A percentile compares a stretch with the other conserved stretches of the same genome.
Conservation (phyloP, 2,797 vertebrate species). For the Enteromius mattozi region DNA sequence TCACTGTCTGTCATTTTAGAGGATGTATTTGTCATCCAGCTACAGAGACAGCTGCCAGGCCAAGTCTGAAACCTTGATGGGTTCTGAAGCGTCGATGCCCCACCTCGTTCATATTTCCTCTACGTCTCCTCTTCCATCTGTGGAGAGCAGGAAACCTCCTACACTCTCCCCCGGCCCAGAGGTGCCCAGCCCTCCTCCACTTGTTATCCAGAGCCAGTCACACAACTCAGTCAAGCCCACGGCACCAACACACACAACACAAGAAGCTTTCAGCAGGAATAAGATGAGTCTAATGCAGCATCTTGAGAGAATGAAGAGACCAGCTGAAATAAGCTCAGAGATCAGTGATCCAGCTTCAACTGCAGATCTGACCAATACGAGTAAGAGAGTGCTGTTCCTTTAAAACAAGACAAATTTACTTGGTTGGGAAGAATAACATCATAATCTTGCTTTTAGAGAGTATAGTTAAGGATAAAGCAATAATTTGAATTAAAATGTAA, state of each 20-base stretch:
- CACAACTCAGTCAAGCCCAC: background rate
- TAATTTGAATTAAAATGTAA: background rate
- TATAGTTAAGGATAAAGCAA: background rate
- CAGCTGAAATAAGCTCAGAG: background rate
- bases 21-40: background rate
- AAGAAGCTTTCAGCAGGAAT: background rate
- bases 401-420: background rate
- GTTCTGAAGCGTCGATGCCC: slow-evolving; percentile 46
- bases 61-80: slow-evolving; percentile 4
- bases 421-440: background rate
- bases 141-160: slow-evolving; percentile 51
- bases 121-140: slow-evolving; percentile 43
- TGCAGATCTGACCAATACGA: background rate
- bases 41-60: slow-evolving; percentile 26
- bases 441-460: background rate
- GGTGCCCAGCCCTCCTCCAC: slow-evolving; percentile 48
- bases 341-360: background rate
- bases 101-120: slow-evolving; percentile 51
- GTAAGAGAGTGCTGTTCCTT: slow-evolving; percentile 5
- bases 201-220: slow-evolving; percentile 36
- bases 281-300: slow-evolving; percentile 11
- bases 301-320: background rate
- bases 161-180: slow-evolving; percentile 51
- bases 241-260: background rate
- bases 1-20: background rate